Percentiles rank a stretch among this genome's conserved stretches.
These are phyloP conservation scores for Enhydra lutris DNA, from an alignment of 2,113 vertebrate species.

Conservation along the genomic window DNA sequence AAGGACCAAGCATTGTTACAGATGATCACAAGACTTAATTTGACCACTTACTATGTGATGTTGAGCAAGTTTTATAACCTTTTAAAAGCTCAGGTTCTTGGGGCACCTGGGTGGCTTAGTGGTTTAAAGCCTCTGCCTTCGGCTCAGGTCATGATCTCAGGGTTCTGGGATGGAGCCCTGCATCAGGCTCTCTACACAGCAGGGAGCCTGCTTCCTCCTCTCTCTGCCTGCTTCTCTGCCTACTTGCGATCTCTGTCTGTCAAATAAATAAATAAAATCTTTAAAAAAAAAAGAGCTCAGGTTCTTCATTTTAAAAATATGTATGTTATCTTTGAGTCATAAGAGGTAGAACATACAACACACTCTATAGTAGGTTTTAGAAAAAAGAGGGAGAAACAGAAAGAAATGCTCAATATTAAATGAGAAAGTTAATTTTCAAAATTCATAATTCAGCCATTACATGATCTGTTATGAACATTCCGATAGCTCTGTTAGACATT, in stretches of 20 bases:
- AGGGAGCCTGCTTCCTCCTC: too few species aligned
- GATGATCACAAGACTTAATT: background rate
- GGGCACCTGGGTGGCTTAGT: too few species aligned
- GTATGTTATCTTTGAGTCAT: background rate
- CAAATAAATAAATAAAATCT: too few species aligned
- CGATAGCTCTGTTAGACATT: background rate
- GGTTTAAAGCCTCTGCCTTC: too few species aligned
- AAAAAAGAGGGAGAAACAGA: background rate
- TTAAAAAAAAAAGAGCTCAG: background rate
- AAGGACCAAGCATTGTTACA: background rate
- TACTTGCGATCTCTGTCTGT: too few species aligned
- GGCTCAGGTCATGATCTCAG: too few species aligned
- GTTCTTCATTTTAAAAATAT: background rate
- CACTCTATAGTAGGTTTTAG: background rate
- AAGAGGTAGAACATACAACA: background rate
- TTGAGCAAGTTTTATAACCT: background rate
- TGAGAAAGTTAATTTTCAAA: background rate
- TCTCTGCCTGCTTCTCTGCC: too few species aligned
- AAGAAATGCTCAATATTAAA: background rate
- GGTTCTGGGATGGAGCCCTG: too few species aligned
- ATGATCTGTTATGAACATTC: background rate
- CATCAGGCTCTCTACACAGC: too few species aligned
- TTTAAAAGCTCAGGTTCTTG: background rate
- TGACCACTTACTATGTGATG: background rate
- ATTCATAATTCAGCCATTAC: background rate